phyloP scores from a whole-genome alignment of 2,797 vertebrate genomes.

The Rhodeus uyekii region DNA sequence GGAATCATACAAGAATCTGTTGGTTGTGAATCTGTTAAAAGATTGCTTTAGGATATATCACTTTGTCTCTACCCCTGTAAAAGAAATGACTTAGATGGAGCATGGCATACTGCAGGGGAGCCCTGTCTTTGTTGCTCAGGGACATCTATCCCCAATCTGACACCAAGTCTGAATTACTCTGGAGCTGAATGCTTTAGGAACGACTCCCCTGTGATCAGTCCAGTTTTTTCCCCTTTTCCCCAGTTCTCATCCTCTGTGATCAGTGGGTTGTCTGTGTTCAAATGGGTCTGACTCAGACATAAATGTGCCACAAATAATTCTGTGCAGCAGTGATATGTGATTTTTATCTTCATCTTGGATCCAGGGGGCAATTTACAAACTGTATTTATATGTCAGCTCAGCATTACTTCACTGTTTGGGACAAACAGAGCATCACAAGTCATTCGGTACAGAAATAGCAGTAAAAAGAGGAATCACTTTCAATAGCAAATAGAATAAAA shows the following conservation, averaged over 20 bases:
- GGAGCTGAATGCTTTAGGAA: slow-evolving; percentile 43
- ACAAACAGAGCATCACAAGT: neutral
- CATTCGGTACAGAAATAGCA: neutral
- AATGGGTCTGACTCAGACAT: slow-evolving; percentile 34
- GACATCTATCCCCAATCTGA: slow-evolving; percentile 54
- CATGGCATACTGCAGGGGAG: neutral
- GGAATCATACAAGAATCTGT: neutral
- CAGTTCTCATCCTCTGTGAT: slow-evolving; percentile 38
- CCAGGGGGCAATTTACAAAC: slow-evolving; percentile 14
- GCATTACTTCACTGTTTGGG: neutral
- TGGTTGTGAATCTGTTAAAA: slow-evolving; percentile 15
- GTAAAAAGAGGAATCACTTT: too few relatives aligned
- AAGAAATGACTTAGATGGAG: slow-evolving; percentile 20
- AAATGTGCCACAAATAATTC: slow-evolving; percentile 46
- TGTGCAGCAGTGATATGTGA: slow-evolving; percentile 7
- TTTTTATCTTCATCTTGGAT: slow-evolving; percentile 28
- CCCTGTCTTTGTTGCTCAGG: slow-evolving; percentile 43
- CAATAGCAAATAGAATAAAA: too few relatives aligned
- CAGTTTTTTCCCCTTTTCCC: neutral
- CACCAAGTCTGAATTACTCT: slow-evolving; percentile 54
- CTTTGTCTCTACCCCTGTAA: slow-evolving; percentile 23
- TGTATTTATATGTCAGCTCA: slow-evolving; percentile 28
- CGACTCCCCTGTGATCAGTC: slow-evolving; percentile 46
- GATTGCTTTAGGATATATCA: slow-evolving; percentile 13
- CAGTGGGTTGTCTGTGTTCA: slow-evolving; percentile 42